Evolutionary conservation across 2,888 invertebrate species (phyloP).

Genomic region (Andrena flavipes): DNA sequence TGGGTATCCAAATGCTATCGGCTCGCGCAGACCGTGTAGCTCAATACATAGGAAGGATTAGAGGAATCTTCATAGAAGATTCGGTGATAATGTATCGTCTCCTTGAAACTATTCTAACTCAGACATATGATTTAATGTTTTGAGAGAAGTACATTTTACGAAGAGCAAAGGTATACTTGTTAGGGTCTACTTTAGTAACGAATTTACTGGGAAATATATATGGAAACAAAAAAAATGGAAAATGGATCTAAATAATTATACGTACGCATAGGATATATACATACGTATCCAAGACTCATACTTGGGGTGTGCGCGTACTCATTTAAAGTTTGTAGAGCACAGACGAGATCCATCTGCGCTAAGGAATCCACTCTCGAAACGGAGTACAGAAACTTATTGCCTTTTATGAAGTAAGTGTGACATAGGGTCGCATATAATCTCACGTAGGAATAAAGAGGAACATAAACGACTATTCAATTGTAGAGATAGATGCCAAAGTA

Average conservation of each 20-base stretch:
- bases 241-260: constrained; percentile 37
- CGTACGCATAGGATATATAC: background rate
- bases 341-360: constrained; percentile 18
- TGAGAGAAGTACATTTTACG: constrained; percentile 44
- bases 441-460: constrained; percentile 23
- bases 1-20: constrained; percentile 11
- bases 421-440: constrained; percentile 26
- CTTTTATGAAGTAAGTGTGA: constrained; percentile 51
- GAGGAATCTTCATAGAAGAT: constrained; percentile 25
- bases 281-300: constrained; percentile 21
- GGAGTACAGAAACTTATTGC: constrained; percentile 55
- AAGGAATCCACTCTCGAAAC: background rate
- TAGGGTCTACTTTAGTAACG: constrained; percentile 55
- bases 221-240: background rate
- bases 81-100: constrained; percentile 1
- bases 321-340: constrained; percentile 41
- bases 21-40: constrained; percentile 39
- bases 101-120: constrained; percentile 41
- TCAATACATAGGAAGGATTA: constrained; percentile 49
- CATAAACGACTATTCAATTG: constrained; percentile 21
- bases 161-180: constrained; percentile 45
- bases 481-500: constrained; percentile 47
- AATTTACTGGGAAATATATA: constrained; percentile 37
- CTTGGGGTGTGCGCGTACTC: constrained; percentile 20
- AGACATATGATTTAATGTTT: constrained; percentile 38